Evolutionary conservation across 2,797 vertebrate genomes (phyloP).

Genomic region (Australoheros facetus): DNA sequence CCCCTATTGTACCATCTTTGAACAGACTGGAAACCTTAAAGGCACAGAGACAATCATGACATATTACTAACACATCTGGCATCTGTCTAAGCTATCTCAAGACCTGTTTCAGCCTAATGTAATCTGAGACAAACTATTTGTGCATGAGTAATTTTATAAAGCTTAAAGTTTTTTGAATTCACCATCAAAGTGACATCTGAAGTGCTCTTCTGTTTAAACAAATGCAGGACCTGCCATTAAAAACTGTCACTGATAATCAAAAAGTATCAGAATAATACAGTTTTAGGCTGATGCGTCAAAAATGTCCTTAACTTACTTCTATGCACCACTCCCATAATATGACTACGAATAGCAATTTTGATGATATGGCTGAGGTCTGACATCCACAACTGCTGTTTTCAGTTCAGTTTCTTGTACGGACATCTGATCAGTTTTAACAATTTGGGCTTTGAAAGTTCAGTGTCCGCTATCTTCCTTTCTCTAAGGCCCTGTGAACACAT

Average conservation of each 20-base stretch:
- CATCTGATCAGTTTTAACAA: slow-evolving; percentile 57
- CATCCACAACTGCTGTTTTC: slow-evolving; percentile 59
- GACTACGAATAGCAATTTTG: slow-evolving; percentile 16
- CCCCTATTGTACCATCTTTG: slow-evolving; percentile 92
- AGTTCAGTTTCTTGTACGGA: slow-evolving; percentile 38
- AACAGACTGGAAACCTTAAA: slow-evolving; percentile 91
- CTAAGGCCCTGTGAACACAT: slow-evolving; percentile 37
- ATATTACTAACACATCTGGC: not conserved
- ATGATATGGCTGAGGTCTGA: slow-evolving; percentile 26
- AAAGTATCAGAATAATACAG: not conserved
- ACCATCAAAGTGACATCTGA: not conserved
- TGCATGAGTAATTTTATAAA: not conserved
- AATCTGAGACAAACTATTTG: not conserved
- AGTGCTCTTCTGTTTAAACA: not conserved
- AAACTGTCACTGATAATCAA: not conserved
- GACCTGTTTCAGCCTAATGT: not conserved
- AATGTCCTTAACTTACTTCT: not conserved
- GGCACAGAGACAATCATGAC: slow-evolving; percentile 23
- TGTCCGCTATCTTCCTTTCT: slow-evolving; percentile 37
- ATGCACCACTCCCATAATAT: not conserved
- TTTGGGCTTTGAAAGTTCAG: slow-evolving; percentile 52
- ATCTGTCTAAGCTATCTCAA: not conserved
- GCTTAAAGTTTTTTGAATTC: not conserved
- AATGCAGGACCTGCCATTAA: not conserved
- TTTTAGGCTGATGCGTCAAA: not conserved